Evolutionary conservation across 2,797 vertebrate species (phyloP).

Genomic region (Muscicapa striata): DNA sequence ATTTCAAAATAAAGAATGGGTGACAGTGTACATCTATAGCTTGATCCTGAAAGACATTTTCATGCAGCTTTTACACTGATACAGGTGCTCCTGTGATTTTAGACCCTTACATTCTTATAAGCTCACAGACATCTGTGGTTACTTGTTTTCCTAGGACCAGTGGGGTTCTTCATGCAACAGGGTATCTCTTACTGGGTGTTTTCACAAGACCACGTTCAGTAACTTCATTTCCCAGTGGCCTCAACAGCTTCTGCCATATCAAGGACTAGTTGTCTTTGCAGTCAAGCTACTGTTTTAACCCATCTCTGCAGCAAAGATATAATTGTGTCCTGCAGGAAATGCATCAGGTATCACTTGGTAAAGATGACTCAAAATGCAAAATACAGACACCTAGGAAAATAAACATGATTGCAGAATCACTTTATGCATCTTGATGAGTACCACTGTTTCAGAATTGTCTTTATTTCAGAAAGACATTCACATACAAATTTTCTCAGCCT

Average conservation of each 20-base stretch:
- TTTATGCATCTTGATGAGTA: neutral
- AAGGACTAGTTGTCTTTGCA: neutral
- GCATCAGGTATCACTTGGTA: neutral
- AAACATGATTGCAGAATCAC: neutral
- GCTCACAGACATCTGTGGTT: neutral
- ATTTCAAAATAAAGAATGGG: neutral
- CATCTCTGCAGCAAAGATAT: neutral
- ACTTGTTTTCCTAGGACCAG: neutral
- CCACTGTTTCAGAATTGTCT: neutral
- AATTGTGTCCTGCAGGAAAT: neutral
- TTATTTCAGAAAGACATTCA: neutral
- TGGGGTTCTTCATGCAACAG: neutral
- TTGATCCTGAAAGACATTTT: neutral
- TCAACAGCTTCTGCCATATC: neutral
- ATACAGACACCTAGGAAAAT: neutral
- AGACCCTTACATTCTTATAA: neutral
- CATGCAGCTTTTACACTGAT: neutral
- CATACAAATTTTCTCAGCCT: neutral
- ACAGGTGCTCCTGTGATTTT: neutral
- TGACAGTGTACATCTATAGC: neutral
- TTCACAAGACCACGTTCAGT: neutral
- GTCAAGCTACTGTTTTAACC: neutral
- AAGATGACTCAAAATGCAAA: neutral
- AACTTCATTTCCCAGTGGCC: neutral
- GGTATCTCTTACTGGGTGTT: neutral